phyloP scores from a whole-genome alignment of 2,113 vertebrate species.

The Pseudorectes ferrugineus region DNA sequence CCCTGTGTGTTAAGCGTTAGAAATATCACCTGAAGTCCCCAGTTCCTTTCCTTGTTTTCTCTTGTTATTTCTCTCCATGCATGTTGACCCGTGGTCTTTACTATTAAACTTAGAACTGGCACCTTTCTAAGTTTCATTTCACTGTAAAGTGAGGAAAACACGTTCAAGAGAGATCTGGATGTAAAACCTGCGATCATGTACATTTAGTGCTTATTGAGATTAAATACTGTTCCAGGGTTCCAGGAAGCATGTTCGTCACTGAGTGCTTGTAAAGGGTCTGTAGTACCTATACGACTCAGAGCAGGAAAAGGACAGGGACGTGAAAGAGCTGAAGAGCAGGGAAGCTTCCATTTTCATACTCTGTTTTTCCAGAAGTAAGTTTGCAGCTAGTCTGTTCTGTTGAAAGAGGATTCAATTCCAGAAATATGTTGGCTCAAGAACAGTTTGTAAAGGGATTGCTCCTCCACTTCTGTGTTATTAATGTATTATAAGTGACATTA shows the following conservation, averaged over 20 bases:
- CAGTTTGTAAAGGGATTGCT: not conserved
- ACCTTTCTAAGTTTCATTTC: not conserved
- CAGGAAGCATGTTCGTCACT: not conserved
- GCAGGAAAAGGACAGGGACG: not conserved
- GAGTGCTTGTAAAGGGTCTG: not conserved
- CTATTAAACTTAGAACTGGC: not conserved
- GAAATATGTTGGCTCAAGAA: not conserved
- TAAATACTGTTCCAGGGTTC: not conserved
- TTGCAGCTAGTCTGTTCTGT: not conserved
- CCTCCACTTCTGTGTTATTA: not conserved
- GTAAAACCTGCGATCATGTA: not conserved
- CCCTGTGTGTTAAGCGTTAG: not conserved
- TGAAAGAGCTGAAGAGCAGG: accelerated
- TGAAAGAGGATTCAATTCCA: not conserved
- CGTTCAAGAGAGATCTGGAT: not conserved
- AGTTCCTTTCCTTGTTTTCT: not conserved
- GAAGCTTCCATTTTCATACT: not conserved
- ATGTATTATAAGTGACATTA: not conserved
- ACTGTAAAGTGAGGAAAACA: not conserved
- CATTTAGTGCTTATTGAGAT: not conserved
- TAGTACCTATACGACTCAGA: not conserved
- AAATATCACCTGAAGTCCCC: not conserved
- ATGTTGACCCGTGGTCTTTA: not conserved
- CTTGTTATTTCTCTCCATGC: not conserved
- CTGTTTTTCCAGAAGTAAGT: not conserved